A percentile compares a stretch with the other conserved stretches of the same genome.
Conservation (phyloP, 1,140 invertebrate genomes). For the Trichoplusia ni region DNA sequence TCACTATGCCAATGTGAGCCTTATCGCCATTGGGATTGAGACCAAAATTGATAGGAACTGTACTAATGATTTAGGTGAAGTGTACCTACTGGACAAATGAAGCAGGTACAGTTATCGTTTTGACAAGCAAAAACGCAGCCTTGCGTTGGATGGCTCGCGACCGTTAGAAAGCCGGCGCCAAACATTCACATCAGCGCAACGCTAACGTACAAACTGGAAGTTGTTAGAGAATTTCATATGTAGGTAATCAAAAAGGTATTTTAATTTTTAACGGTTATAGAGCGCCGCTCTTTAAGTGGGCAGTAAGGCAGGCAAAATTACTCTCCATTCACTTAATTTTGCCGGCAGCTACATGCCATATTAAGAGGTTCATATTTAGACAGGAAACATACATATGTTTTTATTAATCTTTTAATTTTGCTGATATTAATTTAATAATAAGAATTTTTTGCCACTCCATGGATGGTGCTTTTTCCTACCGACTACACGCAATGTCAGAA, state of each 20-base stretch:
- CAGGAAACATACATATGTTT: too few species aligned
- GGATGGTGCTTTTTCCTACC: too few species aligned
- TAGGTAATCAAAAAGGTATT: slow-evolving; percentile 26
- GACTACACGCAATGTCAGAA: too few species aligned
- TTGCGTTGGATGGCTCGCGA: slow-evolving; percentile 43
- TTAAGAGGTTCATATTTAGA: too few species aligned
- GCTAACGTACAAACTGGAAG: slow-evolving; percentile 12
- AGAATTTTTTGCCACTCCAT: too few species aligned
- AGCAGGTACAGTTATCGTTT: slow-evolving; percentile 67
- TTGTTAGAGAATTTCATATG: slow-evolving; percentile 14
- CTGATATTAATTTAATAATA: too few species aligned
- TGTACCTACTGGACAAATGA: slow-evolving; percentile 39
- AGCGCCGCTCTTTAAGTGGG: background rate
- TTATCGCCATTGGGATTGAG: slow-evolving; percentile 33
- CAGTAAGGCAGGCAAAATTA: too few species aligned
- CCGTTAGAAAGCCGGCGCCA: slow-evolving; percentile 64
- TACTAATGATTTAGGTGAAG: slow-evolving; percentile 23
- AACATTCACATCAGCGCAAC: slow-evolving; percentile 39
- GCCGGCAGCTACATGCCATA: too few species aligned
- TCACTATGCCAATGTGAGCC: background rate
- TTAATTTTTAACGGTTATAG: slow-evolving; percentile 28
- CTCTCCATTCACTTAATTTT: too few species aligned
- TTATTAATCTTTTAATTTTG: too few species aligned
- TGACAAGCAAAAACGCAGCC: slow-evolving; percentile 70
- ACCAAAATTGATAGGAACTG: slow-evolving; percentile 33